Percentiles rank a stretch among this genome's conserved stretches.
These are phyloP conservation scores for Pristionchus entomophagus DNA, from an alignment of 2,888 invertebrate genomes.

Conservation along the genomic window DNA sequence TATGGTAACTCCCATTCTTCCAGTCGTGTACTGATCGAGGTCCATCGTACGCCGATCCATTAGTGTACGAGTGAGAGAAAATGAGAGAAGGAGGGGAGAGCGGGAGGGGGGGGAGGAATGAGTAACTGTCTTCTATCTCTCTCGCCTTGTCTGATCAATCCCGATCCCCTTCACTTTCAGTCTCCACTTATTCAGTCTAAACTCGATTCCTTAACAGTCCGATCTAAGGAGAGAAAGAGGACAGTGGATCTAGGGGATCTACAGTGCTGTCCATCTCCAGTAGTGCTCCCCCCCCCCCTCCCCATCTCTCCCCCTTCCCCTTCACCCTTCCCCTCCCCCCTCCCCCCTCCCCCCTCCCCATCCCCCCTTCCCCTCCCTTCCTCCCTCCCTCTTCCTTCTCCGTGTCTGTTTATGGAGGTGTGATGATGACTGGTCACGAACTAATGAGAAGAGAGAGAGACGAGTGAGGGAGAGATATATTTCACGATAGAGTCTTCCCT, in stretches of 20 bases:
- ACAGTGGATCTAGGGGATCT: not conserved
- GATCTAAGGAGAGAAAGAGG: constrained; percentile 11
- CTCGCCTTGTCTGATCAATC: not conserved
- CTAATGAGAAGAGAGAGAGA: constrained; percentile 25
- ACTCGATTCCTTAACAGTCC: constrained; percentile 6
- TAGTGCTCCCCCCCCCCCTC: not conserved
- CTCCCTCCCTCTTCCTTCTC: not conserved
- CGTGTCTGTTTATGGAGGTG: constrained; percentile 11
- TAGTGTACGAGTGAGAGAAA: not conserved
- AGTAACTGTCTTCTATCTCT: constrained; percentile 32
- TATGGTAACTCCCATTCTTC: constrained; percentile 2
- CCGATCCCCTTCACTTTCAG: constrained; percentile 32
- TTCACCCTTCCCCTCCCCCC: not conserved
- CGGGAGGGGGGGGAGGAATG: not conserved
- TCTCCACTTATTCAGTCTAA: constrained; percentile 43
- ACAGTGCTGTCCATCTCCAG: not conserved
- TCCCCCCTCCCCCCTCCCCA: not conserved
- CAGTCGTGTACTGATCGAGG: constrained; percentile 30
- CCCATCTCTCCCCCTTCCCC: not conserved
- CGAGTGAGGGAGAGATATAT: constrained; percentile 12
- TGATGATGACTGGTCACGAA: not conserved
- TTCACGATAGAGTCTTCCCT: constrained; percentile 31
- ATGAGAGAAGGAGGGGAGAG: not conserved
- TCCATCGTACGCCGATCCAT: too few species aligned
- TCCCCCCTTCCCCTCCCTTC: not conserved